Percentiles rank a stretch among this genome's conserved stretches.
Conservation (phyloP, 2,113 vertebrate genomes). For the Arothron firmamentum region DNA sequence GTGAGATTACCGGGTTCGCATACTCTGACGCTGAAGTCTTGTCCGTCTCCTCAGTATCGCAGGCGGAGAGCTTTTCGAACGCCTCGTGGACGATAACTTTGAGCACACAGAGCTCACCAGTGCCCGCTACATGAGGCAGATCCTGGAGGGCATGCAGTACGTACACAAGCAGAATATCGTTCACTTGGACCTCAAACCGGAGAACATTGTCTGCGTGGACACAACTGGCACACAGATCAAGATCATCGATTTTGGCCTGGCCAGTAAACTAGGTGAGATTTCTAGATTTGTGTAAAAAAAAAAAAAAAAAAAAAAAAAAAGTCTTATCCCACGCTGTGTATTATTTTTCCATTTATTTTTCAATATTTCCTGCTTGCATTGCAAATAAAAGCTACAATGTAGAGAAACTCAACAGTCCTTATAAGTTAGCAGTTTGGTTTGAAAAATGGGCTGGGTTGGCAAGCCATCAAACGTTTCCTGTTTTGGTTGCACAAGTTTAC, state of each 20-base stretch:
- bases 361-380: constrained; percentile 2
- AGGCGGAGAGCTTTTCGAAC: constrained; percentile 84
- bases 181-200: constrained; percentile 86
- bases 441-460: neutral
- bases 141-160: constrained; percentile 82
- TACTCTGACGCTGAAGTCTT: neutral
- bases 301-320: no score
- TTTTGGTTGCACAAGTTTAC: neutral
- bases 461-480: neutral
- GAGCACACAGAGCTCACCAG: constrained; percentile 86
- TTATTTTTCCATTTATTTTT: neutral
- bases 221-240: constrained; percentile 74
- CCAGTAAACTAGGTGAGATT: constrained; percentile 77
- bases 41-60: constrained; percentile 69
- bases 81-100: constrained; percentile 79
- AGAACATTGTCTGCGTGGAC: constrained; percentile 85
- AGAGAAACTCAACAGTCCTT: constrained; percentile 8
- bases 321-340: neutral
- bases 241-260: constrained; percentile 86
- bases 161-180: constrained; percentile 78
- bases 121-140: constrained; percentile 81
- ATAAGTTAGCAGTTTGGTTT: neutral
- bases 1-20: neutral
- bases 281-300: neutral
- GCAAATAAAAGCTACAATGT: neutral